Percentiles rank a stretch among this genome's conserved stretches.
Evolutionary conservation across 2,888 invertebrate species (phyloP).

Genomic region (Diaprepes abbreviatus): DNA sequence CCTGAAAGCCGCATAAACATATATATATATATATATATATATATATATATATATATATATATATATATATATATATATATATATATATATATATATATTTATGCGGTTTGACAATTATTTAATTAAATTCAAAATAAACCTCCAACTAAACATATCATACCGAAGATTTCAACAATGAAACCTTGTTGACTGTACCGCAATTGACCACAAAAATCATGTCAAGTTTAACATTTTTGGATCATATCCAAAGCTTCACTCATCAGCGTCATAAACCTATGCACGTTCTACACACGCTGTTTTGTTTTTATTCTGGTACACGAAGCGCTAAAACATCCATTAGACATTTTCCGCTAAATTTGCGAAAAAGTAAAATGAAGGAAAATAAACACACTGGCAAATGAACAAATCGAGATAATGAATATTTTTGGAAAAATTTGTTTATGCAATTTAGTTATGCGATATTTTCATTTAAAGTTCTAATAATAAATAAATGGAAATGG

Average conservation of each 20-base stretch:
- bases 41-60: no score
- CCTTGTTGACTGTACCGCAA: constrained; percentile 29
- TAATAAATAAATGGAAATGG: no score
- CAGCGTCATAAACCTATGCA: constrained; percentile 6
- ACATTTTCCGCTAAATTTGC: constrained; percentile 32
- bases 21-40: no score
- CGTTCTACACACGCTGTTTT: constrained; percentile 20
- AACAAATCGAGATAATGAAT: neutral
- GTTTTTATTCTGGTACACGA: constrained; percentile 26
- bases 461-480: neutral
- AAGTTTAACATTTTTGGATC: constrained; percentile 44
- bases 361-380: neutral
- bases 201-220: constrained; percentile 36
- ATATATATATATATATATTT: no score
- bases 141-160: no score
- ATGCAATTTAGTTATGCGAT: neutral
- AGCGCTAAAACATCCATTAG: constrained; percentile 27
- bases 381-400: constrained; percentile 10
- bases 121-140: no score
- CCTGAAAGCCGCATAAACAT: no score
- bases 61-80: no score
- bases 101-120: no score
- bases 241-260: constrained; percentile 35
- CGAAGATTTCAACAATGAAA: no score
- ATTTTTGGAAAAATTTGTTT: neutral